Evolutionary conservation across 2,888 invertebrate genomes (phyloP).

Genomic region (Catocala nupta): DNA sequence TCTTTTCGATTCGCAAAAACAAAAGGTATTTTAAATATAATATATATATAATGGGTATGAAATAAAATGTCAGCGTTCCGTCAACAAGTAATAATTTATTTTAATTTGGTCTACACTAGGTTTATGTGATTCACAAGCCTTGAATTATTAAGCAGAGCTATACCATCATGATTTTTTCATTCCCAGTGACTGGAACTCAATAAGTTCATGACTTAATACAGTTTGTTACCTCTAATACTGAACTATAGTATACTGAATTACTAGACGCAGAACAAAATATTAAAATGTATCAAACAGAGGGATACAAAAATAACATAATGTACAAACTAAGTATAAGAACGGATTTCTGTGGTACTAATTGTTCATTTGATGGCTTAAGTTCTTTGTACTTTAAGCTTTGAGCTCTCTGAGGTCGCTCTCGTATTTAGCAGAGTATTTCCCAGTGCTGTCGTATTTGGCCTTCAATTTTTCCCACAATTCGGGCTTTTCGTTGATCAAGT

Average conservation of each 20-base stretch:
- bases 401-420: constrained; percentile 36
- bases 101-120: constrained; percentile 25
- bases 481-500: constrained; percentile 66
- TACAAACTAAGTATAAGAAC: no score
- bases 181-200: background rate
- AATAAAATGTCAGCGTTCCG: background rate
- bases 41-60: background rate
- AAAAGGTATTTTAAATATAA: no score
- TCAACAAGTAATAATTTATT: constrained; percentile 26
- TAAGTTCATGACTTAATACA: background rate
- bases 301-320: no score
- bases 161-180: background rate
- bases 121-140: constrained; percentile 45
- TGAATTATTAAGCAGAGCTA: constrained; percentile 3
- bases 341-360: no score
- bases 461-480: constrained; percentile 64
- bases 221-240: background rate
- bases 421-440: constrained; percentile 59
- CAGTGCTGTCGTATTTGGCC: constrained; percentile 69
- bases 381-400: constrained; percentile 7
- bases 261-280: no score
- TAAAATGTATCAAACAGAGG: no score
- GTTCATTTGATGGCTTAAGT: background rate
- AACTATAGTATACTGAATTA: no score
- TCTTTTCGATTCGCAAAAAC: no score